A percentile compares a stretch with the other conserved stretches of the same genome.
Evolutionary conservation across 2,888 invertebrate genomes (phyloP).

Genomic region (Netelia fuscicornis): DNA sequence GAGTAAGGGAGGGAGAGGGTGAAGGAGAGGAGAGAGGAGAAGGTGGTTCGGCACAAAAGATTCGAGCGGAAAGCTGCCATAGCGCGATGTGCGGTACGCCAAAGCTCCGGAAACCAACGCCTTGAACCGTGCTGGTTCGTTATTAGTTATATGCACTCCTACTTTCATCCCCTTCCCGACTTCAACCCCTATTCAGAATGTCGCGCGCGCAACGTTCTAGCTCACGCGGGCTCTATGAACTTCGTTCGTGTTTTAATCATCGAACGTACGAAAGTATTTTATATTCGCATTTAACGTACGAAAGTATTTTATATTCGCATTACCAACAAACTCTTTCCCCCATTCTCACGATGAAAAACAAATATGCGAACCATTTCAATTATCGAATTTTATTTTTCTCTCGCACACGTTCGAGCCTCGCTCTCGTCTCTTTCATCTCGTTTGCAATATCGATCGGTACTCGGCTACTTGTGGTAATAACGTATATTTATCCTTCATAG

Average conservation of each 20-base stretch:
- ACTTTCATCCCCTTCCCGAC: neutral
- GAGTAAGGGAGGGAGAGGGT: too few relatives aligned
- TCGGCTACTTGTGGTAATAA: neutral
- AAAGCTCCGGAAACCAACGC: slow-evolving; percentile 44
- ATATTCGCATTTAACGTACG: slow-evolving; percentile 36
- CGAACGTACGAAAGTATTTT: slow-evolving; percentile 37
- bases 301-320: slow-evolving; percentile 50
- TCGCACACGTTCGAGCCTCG: neutral
- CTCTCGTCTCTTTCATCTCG: neutral
- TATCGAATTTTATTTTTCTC: slow-evolving; percentile 19
- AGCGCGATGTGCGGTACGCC: slow-evolving; percentile 23
- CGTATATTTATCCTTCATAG: neutral
- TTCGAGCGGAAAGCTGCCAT: neutral
- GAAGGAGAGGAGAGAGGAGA: too few relatives aligned
- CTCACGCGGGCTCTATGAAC: neutral
- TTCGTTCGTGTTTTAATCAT: slow-evolving; percentile 18
- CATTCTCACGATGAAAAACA: slow-evolving; percentile 15
- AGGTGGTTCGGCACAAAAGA: too few relatives aligned
- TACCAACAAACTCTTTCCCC: neutral
- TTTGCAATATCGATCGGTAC: neutral
- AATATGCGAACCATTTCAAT: slow-evolving; percentile 17
- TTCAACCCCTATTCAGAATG: neutral
- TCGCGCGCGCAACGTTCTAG: slow-evolving; percentile 17
- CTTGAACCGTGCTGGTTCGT: slow-evolving; percentile 26
- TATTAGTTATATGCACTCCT: too few relatives aligned